A percentile compares a stretch with the other conserved stretches of the same genome.
Evolutionary conservation across 2,113 vertebrate species (phyloP).

Genomic region (Camelus bactrianus): DNA sequence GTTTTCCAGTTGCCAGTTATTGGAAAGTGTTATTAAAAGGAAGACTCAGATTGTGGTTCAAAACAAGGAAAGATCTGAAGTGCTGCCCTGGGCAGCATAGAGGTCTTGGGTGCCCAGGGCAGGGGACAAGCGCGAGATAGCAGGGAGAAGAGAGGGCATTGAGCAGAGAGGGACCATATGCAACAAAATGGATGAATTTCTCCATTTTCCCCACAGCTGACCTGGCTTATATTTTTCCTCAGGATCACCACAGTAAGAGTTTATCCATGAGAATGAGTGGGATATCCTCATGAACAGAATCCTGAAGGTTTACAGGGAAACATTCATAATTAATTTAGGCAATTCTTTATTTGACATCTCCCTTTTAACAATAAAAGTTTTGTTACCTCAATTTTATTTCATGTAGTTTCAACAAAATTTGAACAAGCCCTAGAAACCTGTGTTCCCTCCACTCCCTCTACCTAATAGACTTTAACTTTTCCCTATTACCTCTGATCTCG

Average conservation of each 20-base stretch:
- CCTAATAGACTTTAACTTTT: background rate
- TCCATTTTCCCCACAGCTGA: background rate
- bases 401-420: background rate
- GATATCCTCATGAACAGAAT: background rate
- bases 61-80: background rate
- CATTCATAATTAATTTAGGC: background rate
- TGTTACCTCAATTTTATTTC: background rate
- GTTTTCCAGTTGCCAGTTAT: background rate
- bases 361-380: background rate
- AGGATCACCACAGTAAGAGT: background rate
- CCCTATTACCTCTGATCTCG: background rate
- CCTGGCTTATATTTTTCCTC: background rate
- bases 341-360: background rate
- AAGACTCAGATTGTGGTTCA: background rate
- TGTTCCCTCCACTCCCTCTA: background rate
- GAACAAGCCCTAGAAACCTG: background rate
- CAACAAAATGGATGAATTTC: background rate
- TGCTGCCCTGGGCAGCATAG: background rate
- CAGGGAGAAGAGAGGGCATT: background rate
- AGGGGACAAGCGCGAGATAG: background rate
- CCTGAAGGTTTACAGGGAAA: background rate
- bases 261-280: background rate
- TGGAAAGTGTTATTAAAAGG: conserved; percentile 31
- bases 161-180: background rate
- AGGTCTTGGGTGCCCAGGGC: background rate